A percentile compares a stretch with the other conserved stretches of the same genome.
Evolutionary conservation across 1,140 invertebrate species (phyloP).

Genomic region (Heliconius eleuchia): DNA sequence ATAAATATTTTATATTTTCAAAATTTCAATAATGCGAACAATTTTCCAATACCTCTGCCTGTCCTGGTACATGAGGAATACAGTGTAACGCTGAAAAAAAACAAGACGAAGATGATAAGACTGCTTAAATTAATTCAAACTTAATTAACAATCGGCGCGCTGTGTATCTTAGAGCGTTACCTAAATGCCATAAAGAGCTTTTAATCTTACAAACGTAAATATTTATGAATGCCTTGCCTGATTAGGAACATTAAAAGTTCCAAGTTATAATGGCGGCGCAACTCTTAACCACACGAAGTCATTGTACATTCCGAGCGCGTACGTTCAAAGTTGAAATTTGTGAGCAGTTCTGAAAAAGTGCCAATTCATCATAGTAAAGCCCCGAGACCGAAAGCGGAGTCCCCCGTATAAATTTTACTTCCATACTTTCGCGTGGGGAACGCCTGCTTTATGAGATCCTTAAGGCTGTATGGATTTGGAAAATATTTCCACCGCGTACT

Average conservation of each 20-base stretch:
- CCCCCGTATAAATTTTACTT: slow-evolving; percentile 81
- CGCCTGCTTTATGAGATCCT: slow-evolving; percentile 82
- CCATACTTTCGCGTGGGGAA: slow-evolving; percentile 80
- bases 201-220: slow-evolving; percentile 69
- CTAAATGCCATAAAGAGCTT: slow-evolving; percentile 59
- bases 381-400: slow-evolving; percentile 72
- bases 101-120: neutral
- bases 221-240: slow-evolving; percentile 69
- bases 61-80: no score
- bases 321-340: slow-evolving; percentile 71
- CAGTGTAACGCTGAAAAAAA: no score
- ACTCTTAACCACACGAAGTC: slow-evolving; percentile 57
- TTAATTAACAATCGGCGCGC: slow-evolving; percentile 55
- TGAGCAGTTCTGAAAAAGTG: slow-evolving; percentile 76
- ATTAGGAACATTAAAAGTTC: slow-evolving; percentile 78
- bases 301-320: slow-evolving; percentile 77
- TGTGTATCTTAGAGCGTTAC: slow-evolving; percentile 43
- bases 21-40: no score
- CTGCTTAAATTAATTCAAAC: slow-evolving; percentile 43
- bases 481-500: slow-evolving; percentile 80
- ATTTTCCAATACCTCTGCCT: no score
- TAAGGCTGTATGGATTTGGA: slow-evolving; percentile 82
- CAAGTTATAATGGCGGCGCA: slow-evolving; percentile 60
- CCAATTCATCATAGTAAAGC: slow-evolving; percentile 80
- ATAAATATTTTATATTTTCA: no score